These are phyloP conservation scores for Melangyna quadrimaculata DNA, from an alignment of 2,888 invertebrate species.

Conservation along the genomic window DNA sequence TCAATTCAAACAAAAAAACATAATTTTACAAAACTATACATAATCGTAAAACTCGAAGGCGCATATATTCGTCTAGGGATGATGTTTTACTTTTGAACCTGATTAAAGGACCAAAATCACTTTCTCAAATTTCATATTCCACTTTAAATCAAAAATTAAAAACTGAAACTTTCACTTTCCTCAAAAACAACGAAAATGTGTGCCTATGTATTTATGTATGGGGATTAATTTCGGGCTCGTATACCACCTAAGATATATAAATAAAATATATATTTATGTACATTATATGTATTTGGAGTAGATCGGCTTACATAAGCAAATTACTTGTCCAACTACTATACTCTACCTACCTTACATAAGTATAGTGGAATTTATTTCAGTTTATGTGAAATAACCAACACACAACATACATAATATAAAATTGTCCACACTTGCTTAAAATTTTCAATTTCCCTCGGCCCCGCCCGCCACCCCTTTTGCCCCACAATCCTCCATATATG, in stretches of 20 bases:
- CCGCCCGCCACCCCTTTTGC: no score
- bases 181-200: no score
- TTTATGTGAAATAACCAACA: no score
- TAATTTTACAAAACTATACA: neutral
- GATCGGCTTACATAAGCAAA: conserved; percentile 35
- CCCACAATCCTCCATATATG: conserved; percentile 25
- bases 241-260: conserved; percentile 1
- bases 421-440: conserved; percentile 35
- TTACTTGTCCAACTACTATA: conserved; percentile 60
- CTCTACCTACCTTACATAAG: neutral
- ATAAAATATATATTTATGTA: neutral
- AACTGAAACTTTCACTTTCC: conserved; percentile 45
- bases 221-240: conserved; percentile 58
- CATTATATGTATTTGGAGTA: neutral
- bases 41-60: neutral
- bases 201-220: conserved; percentile 22
- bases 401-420: conserved; percentile 11
- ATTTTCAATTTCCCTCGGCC: neutral
- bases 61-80: neutral
- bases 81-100: neutral
- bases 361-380: conserved; percentile 51
- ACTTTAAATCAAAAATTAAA: conserved; percentile 63
- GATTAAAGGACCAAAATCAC: conserved; percentile 21
- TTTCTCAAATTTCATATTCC: conserved; percentile 33
- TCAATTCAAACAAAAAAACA: neutral